A percentile compares a stretch with the other conserved stretches of the same genome.
These are phyloP conservation scores for Ptycholaimellus sp. DNA, from an alignment of 2,888 invertebrate genomes.

Conservation along the genomic window DNA sequence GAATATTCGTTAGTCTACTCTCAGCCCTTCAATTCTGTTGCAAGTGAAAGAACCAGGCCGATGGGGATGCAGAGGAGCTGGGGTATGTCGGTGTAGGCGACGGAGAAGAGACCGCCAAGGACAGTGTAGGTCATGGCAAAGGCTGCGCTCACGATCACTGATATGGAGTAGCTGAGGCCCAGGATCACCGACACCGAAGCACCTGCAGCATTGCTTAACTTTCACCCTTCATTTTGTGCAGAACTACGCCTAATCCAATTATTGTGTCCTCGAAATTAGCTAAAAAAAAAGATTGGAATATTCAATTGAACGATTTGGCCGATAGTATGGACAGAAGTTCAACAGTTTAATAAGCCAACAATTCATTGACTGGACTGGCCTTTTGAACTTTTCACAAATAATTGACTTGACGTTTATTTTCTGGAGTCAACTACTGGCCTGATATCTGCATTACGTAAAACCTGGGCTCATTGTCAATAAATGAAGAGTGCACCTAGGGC, in stretches of 20 bases:
- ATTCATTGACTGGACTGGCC: not conserved
- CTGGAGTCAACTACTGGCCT: no score
- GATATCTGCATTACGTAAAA: not conserved
- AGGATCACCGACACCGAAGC: conserved; percentile 82
- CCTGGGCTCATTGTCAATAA: not conserved
- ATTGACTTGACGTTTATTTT: not conserved
- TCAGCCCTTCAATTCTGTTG: no score
- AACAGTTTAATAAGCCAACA: no score
- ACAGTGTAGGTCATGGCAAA: conserved; percentile 90
- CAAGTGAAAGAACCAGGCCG: conserved; percentile 57
- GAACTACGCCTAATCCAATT: no score
- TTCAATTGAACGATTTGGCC: no score
- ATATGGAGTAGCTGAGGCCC: conserved; percentile 67
- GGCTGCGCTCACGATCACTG: conserved; percentile 71
- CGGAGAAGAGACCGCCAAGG: conserved; percentile 82
- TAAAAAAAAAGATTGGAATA: no score
- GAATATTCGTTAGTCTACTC: not conserved
- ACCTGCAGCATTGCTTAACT: conserved; percentile 33
- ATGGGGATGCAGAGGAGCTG: conserved; percentile 87
- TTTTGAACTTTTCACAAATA: not conserved
- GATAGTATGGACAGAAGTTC: no score
- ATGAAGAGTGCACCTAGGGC: conserved; percentile 43
- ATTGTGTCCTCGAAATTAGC: no score
- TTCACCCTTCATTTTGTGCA: no score
- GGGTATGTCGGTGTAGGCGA: conserved; percentile 88